Conservation (phyloP, 1,140 invertebrate species). For the Pygmarrhopalites habei region DNA sequence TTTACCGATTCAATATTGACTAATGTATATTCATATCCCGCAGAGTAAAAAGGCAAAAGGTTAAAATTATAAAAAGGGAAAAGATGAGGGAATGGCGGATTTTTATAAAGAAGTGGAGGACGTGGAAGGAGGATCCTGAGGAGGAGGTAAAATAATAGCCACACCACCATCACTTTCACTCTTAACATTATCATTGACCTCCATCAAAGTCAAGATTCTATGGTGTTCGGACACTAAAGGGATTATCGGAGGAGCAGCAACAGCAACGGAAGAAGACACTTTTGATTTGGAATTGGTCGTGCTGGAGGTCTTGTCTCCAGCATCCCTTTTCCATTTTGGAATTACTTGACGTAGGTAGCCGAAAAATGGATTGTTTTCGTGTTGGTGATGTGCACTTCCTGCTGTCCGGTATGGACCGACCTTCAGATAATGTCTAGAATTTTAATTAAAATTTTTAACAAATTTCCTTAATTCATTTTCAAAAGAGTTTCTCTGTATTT, state of each 20-base stretch:
- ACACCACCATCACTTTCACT: conserved; percentile 1
- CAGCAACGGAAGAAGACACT: neutral
- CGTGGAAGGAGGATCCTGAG: neutral
- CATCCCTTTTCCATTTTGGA: conserved; percentile 28
- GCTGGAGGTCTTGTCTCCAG: neutral
- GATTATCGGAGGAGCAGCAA: neutral
- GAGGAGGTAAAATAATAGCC: neutral
- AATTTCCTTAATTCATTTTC: no score
- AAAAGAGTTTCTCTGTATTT: no score
- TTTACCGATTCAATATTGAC: no score
- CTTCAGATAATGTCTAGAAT: conserved; percentile 38
- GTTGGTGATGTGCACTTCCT: conserved; percentile 5
- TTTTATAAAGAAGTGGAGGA: neutral
- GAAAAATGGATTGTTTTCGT: conserved; percentile 32
- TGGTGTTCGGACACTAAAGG: neutral
- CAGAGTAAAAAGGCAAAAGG: no score
- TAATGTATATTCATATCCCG: no score
- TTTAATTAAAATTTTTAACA: no score
- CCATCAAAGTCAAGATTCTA: neutral
- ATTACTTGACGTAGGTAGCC: conserved; percentile 40
- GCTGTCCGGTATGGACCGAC: conserved; percentile 35
- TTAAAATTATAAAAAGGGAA: no score
- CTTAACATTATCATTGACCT: conserved; percentile 3
- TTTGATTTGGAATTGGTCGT: no score
- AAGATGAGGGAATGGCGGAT: no score